These are phyloP conservation scores for human (Homo sapiens) DNA, from an alignment of 2,113 vertebrate genomes.

Conservation along the genomic window DNA sequence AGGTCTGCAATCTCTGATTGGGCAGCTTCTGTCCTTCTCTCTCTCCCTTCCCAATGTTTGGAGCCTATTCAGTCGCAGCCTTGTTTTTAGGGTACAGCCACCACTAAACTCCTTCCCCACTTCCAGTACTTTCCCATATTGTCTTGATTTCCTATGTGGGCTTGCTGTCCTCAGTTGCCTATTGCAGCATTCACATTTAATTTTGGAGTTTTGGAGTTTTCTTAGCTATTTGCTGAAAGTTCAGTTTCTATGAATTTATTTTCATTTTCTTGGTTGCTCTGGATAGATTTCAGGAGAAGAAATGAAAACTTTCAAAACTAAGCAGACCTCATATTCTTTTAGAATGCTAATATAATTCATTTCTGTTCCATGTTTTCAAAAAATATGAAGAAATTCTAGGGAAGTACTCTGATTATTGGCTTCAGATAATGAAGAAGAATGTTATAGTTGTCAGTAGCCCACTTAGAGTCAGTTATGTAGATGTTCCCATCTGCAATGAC, in stretches of 20 bases:
- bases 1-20: neutral
- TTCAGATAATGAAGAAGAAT: slow-evolving; percentile 38
- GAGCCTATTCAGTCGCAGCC: neutral
- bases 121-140: neutral
- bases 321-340: neutral
- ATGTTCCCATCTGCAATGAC: neutral
- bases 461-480: neutral
- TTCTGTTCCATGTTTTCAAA: neutral
- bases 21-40: neutral
- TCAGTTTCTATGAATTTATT: neutral
- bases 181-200: neutral
- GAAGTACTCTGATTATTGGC: neutral
- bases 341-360: neutral
- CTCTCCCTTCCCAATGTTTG: neutral
- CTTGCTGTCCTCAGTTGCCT: neutral
- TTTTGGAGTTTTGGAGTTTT: neutral
- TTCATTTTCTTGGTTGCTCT: neutral
- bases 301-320: neutral
- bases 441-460: neutral
- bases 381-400: neutral
- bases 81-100: neutral
- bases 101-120: neutral
- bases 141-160: neutral
- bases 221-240: neutral
- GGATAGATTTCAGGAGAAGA: neutral